phyloP scores from a whole-genome alignment of 2,113 vertebrate genomes.

The Antigone vipio region DNA sequence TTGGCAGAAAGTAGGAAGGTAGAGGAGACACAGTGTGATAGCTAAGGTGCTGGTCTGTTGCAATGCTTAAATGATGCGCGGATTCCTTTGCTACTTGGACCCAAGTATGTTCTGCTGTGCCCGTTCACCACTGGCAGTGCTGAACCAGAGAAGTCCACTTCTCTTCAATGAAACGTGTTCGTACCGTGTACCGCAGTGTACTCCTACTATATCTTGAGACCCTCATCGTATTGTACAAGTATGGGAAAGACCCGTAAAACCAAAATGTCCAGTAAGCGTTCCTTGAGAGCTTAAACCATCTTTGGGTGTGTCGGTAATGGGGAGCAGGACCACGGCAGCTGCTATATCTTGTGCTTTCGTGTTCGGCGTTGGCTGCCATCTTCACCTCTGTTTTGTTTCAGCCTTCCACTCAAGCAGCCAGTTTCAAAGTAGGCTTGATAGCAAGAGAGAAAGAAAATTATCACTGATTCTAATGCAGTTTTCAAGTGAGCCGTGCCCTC shows the following conservation, averaged over 20 bases:
- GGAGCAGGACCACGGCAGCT: background rate
- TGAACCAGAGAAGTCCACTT: background rate
- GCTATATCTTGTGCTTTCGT: rapidly evolving
- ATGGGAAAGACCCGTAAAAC: rapidly evolving
- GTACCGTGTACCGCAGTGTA: too few species aligned
- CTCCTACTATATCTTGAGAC: rapidly evolving
- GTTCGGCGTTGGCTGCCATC: rapidly evolving
- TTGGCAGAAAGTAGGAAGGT: background rate
- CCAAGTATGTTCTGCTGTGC: rapidly evolving
- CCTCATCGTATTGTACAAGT: rapidly evolving
- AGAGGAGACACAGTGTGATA: rapidly evolving
- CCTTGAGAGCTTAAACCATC: rapidly evolving
- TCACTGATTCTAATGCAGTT: rapidly evolving
- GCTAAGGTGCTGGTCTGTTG: background rate
- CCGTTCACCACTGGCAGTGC: rapidly evolving
- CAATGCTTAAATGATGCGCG: rapidly evolving
- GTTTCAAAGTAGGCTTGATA: background rate
- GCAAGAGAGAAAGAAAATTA: background rate
- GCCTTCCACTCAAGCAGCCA: rapidly evolving
- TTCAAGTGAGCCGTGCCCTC: background rate
- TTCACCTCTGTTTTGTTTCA: too few species aligned
- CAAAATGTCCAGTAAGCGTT: rapidly evolving
- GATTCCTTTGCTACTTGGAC: rapidly evolving
- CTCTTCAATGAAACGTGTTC: rapidly evolving
- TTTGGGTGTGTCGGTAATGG: rapidly evolving